phyloP scores from a whole-genome alignment of 2,888 invertebrate genomes.

The Hydroisotoma schaefferi region DNA sequence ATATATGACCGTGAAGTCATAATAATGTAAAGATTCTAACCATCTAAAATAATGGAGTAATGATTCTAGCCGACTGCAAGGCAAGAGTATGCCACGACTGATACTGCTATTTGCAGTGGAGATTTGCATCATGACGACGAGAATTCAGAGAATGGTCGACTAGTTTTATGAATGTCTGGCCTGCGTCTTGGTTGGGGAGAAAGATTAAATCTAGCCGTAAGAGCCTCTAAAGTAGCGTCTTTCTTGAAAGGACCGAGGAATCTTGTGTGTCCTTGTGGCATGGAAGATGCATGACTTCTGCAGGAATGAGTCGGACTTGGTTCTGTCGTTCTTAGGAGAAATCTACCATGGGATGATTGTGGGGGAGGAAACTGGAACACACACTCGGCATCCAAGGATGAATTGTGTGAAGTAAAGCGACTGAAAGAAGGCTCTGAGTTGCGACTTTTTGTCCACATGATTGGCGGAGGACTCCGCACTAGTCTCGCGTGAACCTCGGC shows the following conservation, averaged over 20 bases:
- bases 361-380: constrained; percentile 47
- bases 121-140: constrained; percentile 34
- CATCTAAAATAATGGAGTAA: no score
- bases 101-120: background rate
- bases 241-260: constrained; percentile 41
- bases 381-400: constrained; percentile 37
- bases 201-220: constrained; percentile 45
- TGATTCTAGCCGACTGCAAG: no score
- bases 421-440: constrained; percentile 48
- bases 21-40: background rate
- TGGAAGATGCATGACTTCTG: constrained; percentile 38
- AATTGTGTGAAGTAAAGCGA: constrained; percentile 27
- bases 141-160: constrained; percentile 42
- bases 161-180: constrained; percentile 33
- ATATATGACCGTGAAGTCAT: background rate
- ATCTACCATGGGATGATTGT: background rate
- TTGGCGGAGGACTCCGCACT: constrained; percentile 47
- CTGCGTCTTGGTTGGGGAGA: constrained; percentile 45
- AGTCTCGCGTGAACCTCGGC: constrained; percentile 47
- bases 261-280: constrained; percentile 24
- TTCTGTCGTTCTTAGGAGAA: constrained; percentile 17
- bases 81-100: no score
- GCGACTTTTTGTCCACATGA: constrained; percentile 47
- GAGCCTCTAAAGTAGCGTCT: constrained; percentile 44
- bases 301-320: constrained; percentile 45